phyloP scores from a whole-genome alignment of 1,140 invertebrate species.

The Diorhabda elongata region DNA sequence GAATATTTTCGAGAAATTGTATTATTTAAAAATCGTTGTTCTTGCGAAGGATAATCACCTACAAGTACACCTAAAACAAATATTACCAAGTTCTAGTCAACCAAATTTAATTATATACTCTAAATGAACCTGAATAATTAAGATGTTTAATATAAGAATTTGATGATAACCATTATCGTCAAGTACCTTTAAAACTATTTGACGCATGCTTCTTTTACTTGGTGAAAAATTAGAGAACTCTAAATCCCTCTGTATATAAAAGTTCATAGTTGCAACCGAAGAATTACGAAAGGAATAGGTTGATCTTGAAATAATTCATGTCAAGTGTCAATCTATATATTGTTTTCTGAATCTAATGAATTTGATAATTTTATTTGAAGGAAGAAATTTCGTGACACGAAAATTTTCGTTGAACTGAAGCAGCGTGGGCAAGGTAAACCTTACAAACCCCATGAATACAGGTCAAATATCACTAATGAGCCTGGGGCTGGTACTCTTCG shows the following conservation, averaged over 20 bases:
- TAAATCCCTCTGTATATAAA: background rate
- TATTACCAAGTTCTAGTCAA: background rate
- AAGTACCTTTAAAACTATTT: background rate
- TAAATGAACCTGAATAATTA: background rate
- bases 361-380: too few species aligned
- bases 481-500: too few species aligned
- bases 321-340: too few species aligned
- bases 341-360: too few species aligned
- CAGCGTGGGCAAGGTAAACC: too few species aligned
- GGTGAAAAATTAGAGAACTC: background rate
- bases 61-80: conserved; percentile 8
- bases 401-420: too few species aligned
- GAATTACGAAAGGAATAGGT: background rate
- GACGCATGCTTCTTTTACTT: background rate
- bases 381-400: too few species aligned
- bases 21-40: background rate
- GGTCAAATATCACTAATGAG: too few species aligned
- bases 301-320: too few species aligned
- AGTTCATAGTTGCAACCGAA: background rate
- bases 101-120: background rate
- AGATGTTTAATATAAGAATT: background rate
- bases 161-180: background rate
- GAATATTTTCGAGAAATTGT: conserved; percentile 9
- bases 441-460: too few species aligned
- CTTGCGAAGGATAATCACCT: background rate